Evolutionary conservation across 2,113 vertebrate genomes (phyloP), one percentile per base, ranked within the genome.

Genomic region (Crypturellus undulatus): DNA sequence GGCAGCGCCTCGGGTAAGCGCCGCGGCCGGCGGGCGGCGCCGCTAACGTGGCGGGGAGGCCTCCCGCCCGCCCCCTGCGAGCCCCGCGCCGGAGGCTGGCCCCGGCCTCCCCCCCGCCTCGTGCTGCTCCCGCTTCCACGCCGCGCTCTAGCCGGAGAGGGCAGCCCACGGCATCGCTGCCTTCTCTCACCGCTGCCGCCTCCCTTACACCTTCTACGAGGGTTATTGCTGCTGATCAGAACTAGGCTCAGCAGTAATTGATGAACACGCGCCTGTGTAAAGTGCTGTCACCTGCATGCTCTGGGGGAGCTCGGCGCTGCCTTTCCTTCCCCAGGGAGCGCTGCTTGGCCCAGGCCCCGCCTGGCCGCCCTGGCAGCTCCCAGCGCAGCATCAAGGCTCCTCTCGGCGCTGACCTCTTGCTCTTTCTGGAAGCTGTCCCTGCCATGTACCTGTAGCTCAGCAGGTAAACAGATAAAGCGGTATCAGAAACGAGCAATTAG

Each of bases 1-100:
- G 98, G 68, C 98, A 99, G 32, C 96, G 97, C 90, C 98, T 99
- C 60, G 98, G 99, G 99, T 99, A 97, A 99, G 98, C 84, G 51
- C 52, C 42, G n/a, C n/a, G n/a, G n/a, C n/a, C n/a, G n/a, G n/a
- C n/a, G n/a, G n/a, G n/a, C n/a, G n/a, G n/a, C n/a, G 15, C 51
- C 38, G 38, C 38, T 38, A 38, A 38, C 97, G 98, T 98, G 98
- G 97, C 98, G 96, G 84, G 34, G 40, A 42, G 40, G 40, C 40
- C 40, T 42, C 40, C 40, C 45, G 45, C 45, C 45, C 19, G 45
- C 47, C 20, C 47, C 19, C 47, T 18, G 5, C 15, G 15, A 45
- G 43, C 43, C 43, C 43, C 6, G 43, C 15, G 15, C 43, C 43
- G 17, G 43, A 18, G 43, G 15, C 43, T 45, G 14, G 6, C 43